Conservation (phyloP, 2,888 invertebrate genomes). For the Corythucha ciliata region DNA sequence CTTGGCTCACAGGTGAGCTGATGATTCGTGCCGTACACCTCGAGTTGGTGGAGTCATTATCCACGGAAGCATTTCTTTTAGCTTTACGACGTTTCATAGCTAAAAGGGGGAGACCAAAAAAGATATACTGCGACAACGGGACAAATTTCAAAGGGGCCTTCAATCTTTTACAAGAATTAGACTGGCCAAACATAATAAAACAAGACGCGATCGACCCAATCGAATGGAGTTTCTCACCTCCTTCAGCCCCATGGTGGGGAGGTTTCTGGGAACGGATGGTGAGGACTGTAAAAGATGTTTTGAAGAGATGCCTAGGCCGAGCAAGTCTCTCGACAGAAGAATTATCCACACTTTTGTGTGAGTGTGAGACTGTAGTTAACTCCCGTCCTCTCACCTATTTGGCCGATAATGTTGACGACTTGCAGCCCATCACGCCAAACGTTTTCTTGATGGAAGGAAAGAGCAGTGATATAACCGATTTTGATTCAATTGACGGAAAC, state of each 20-base stretch:
- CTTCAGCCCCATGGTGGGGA: slow-evolving; percentile 41
- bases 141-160: slow-evolving; percentile 40
- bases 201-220: slow-evolving; percentile 28
- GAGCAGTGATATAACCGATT: slow-evolving; percentile 11
- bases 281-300: slow-evolving; percentile 19
- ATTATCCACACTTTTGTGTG: slow-evolving; percentile 24
- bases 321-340: slow-evolving; percentile 21
- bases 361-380: slow-evolving; percentile 19
- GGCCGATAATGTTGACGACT: slow-evolving; percentile 24
- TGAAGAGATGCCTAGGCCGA: slow-evolving; percentile 19
- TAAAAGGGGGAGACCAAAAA: slow-evolving; percentile 31
- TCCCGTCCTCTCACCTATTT: slow-evolving; percentile 11
- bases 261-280: slow-evolving; percentile 39
- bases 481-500: slow-evolving; percentile 10
- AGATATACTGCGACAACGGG: slow-evolving; percentile 41
- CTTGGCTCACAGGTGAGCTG: no score
- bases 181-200: slow-evolving; percentile 42
- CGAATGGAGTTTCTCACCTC: slow-evolving; percentile 35
- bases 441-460: slow-evolving; percentile 32
- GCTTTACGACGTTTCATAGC: slow-evolving; percentile 34
- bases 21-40: slow-evolving; percentile 34
- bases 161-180: slow-evolving; percentile 45
- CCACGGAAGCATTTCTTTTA: slow-evolving; percentile 32
- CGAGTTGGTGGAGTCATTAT: slow-evolving; percentile 33
- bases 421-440: slow-evolving; percentile 33